Evolutionary conservation across 2,888 invertebrate genomes (phyloP).

Genomic region (Acrobeloides nanus): DNA sequence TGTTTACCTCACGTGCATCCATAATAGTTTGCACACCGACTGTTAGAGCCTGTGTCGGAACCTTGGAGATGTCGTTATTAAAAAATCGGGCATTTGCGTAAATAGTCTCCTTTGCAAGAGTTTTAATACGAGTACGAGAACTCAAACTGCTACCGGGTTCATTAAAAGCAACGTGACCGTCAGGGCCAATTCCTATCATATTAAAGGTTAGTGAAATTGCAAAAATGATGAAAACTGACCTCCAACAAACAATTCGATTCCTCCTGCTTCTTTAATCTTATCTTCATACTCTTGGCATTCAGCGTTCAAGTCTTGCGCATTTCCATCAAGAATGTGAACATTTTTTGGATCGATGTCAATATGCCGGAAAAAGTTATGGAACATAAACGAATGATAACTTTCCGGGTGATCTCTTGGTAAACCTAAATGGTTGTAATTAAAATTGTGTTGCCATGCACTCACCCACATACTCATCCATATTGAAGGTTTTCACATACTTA

Average conservation of each 20-base stretch:
- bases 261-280: slow-evolving; percentile 77
- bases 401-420: slow-evolving; percentile 89
- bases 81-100: slow-evolving; percentile 93
- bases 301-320: slow-evolving; percentile 69
- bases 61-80: slow-evolving; percentile 82
- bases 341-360: slow-evolving; percentile 87
- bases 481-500: slow-evolving; percentile 93
- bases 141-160: slow-evolving; percentile 88
- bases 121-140: slow-evolving; percentile 90
- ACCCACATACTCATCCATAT: slow-evolving; percentile 99
- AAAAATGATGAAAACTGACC: too few relatives aligned
- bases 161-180: slow-evolving; percentile 98
- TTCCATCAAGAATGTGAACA: slow-evolving; percentile 86
- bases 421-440: too few relatives aligned
- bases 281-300: slow-evolving; percentile 82
- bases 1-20: slow-evolving; percentile 84
- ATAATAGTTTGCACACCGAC: slow-evolving; percentile 98
- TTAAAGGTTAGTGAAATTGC: too few relatives aligned
- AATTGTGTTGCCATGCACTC: too few relatives aligned
- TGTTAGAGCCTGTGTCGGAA: slow-evolving; percentile 79
- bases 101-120: slow-evolving; percentile 82
- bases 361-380: slow-evolving; percentile 93
- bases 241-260: slow-evolving; percentile 88
- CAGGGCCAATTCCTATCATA: slow-evolving; percentile 96
- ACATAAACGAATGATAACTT: slow-evolving; percentile 98